phyloP scores from a whole-genome alignment of 2,888 invertebrate species.

The Drosophila neoperkinsi region DNA sequence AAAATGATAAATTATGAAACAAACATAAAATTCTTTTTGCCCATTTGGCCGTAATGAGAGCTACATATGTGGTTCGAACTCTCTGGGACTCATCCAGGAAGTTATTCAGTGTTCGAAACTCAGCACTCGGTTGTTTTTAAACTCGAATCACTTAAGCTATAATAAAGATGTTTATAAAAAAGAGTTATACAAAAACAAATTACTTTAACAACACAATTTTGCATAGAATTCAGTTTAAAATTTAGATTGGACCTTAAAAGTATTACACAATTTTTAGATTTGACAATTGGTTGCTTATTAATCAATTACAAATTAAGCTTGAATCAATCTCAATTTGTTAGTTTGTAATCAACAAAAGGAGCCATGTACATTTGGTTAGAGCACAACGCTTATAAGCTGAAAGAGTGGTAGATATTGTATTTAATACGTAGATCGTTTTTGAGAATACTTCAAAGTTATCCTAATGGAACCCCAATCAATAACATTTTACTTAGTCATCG shows the following conservation, averaged over 20 bases:
- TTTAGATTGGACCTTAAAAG: conserved; percentile 1
- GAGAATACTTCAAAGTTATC: background rate
- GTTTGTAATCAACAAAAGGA: conserved; percentile 81
- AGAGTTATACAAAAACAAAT: conserved; percentile 75
- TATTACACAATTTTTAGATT: background rate
- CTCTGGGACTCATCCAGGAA: conserved; percentile 64
- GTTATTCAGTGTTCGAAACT: conserved; percentile 62
- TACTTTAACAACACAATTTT: conserved; percentile 67
- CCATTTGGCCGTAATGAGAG: conserved; percentile 31
- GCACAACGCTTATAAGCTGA: conserved; percentile 7
- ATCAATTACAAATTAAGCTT: conserved; percentile 9
- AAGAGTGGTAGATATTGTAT: conserved; percentile 1
- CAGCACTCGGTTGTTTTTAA: conserved; percentile 79
- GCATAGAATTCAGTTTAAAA: conserved; percentile 16
- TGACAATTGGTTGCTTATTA: conserved; percentile 6
- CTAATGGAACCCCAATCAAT: background rate
- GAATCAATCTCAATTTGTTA: conserved; percentile 51
- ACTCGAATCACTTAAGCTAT: conserved; percentile 80
- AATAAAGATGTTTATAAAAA: conserved; percentile 72
- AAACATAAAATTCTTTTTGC: conserved; percentile 16
- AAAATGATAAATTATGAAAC: conserved; percentile 32
- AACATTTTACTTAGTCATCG: background rate
- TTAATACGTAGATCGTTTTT: background rate
- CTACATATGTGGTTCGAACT: conserved; percentile 53
- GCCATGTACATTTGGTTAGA: conserved; percentile 51